Base-by-base conservation (phyloP, 2,113 vertebrate genomes). In the Anguilla rostrata region DNA sequence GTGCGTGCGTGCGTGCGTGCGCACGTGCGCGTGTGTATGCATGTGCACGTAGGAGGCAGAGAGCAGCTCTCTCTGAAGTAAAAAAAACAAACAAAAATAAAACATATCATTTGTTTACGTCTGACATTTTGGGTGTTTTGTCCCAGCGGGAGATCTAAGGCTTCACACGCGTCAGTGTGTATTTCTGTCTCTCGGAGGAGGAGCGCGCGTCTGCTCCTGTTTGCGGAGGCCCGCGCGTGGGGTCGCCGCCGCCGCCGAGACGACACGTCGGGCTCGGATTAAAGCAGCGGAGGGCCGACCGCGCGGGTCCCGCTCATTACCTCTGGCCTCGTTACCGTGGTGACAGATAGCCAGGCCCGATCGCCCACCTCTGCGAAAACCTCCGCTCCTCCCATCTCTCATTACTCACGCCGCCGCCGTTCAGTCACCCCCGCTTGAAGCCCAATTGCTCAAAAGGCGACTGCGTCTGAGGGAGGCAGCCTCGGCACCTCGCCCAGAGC, bases 391-490 rank as follows among this genome's bases (percentile, higher is more conserved):
- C 84, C n/a, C 40, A 60, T 84, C n/a, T 75, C 71, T 80, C 71
- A 83, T 86, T 85, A 85, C 82, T 86, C 71, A 78, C 83, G 71
- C 83, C n/a, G 40, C 85, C 79, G 78, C 43, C 85, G 82, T 87
- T 66, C 78, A 87, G 56, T 82, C 81, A 82, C 39, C 8, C 16
- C 39, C 85, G 80, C 63, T 81, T 80, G 78, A 83, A 63, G 82
- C 34, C 41, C 63, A 75, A n/a, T 39, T 79, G 88, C 81, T 39
- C 41, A 82, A 85, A 49, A 83, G 87, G 60, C 83, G 84, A 88
- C 80, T 78, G 78, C n/a, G 39, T 49, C 43, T 85, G 87, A 81
- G 29, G 75, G 60, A 16, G 4, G 39, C 15, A 83, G 84, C 22
- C 75, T 71, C 63, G 57, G 66, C 56, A 81, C 75, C 83, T 66